These are phyloP conservation scores for Ceratotherium simum DNA, from an alignment of 2,113 vertebrate species.

Conservation along the genomic window DNA sequence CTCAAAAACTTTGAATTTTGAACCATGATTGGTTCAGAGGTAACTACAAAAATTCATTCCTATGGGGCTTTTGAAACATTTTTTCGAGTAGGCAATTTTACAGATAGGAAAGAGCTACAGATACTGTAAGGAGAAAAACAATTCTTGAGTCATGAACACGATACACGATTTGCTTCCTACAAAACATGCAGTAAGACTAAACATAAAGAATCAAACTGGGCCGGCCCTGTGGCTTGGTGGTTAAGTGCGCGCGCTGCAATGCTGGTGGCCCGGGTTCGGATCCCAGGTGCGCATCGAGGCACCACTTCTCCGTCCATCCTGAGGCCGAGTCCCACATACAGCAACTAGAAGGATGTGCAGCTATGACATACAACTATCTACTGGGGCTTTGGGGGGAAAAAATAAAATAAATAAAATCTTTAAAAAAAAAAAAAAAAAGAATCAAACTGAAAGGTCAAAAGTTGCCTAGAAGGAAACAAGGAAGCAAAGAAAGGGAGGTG, in stretches of 20 bases:
- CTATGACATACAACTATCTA: no score
- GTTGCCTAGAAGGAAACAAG: not conserved
- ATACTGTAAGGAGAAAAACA: constrained; percentile 3
- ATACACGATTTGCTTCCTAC: not conserved
- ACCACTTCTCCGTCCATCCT: no score
- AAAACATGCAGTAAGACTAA: constrained; percentile 9
- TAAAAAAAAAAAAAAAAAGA: no score
- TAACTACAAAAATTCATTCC: not conserved
- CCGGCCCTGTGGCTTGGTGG: no score
- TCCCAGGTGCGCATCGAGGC: no score
- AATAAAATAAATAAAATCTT: no score
- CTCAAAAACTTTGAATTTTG: constrained; percentile 15
- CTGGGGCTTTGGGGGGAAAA: no score
- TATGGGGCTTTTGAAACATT: not conserved
- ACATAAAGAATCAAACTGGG: not conserved
- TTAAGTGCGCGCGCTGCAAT: no score
- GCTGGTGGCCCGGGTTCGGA: no score
- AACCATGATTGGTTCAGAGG: not conserved
- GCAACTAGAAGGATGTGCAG: no score
- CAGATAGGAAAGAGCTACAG: constrained; percentile 4
- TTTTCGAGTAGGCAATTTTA: not conserved
- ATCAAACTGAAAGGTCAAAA: constrained; percentile 24
- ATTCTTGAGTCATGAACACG: constrained; percentile 22
- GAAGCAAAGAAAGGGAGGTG: not conserved
- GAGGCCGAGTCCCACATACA: no score